Base-by-base conservation (phyloP, 2,888 invertebrate species). In the Meteorus cinctellus region DNA sequence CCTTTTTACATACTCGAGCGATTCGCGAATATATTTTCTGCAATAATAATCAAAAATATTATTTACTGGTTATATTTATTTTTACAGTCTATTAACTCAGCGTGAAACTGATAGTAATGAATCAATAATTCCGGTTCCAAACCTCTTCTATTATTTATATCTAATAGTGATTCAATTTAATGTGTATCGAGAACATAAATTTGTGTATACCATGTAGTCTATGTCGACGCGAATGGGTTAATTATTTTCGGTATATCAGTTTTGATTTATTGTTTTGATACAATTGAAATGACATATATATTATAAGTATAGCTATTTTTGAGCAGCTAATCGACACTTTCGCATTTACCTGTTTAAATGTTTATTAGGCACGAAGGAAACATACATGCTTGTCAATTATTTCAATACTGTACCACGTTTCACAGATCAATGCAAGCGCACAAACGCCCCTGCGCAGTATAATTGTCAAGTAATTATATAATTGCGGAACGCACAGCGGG, bases 1-100 rank as follows among this genome's bases (percentile, higher is more conserved):
- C 98, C 86, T 95, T 95, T 90, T 97, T 97, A 88, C 98, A 98
- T 2, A 98, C 95, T 71, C 98, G 92, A 0, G 96, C 97, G 74
- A 98, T 96, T 80, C 98, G 93, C 1, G 97, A 97, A 90, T 96
- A 97, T 51, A 97, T 92, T 83, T 92, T 94, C 96, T 96, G 90
- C 70, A 90, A 89, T 36, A 12, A 73, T 19, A 55, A 55, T 19
- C 45, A 69, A 41, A 65, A 31, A 65, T 51, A 27, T 27, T 8
- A 55, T 55, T 10, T 55, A 51, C 27, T 24, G 19, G 31, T n/a
- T 24, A 60, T n/a, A 41, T 27, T 60, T 60, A 55, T 59, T 34
- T 34, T 36, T 36, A n/a, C 36, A 62, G n/a, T 41, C 41, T 41
- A 10, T 41, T 41, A 41, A 41, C 41, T 41, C 41, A 41, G 41